Percentiles rank a stretch among this genome's conserved stretches.
These are phyloP conservation scores for Herminia tarsipennalis DNA, from an alignment of 2,888 invertebrate genomes.

Conservation along the genomic window DNA sequence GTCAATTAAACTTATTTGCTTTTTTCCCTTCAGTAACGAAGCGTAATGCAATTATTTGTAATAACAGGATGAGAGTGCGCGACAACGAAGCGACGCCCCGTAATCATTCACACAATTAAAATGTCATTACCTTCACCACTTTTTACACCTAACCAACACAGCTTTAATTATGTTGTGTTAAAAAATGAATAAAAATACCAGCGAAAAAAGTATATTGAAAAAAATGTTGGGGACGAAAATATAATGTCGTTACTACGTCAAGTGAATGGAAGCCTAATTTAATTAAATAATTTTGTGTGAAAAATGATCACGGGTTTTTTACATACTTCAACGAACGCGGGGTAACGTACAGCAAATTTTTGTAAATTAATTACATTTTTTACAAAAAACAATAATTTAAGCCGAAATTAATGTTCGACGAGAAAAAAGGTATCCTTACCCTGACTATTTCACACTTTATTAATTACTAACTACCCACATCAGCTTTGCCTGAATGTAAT, in stretches of 20 bases:
- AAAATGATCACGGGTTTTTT: too few relatives aligned
- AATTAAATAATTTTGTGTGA: slow-evolving; percentile 20
- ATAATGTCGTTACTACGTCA: too few relatives aligned
- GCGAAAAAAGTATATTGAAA: slow-evolving; percentile 42
- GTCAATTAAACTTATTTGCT: slow-evolving; percentile 82
- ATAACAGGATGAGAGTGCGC: slow-evolving; percentile 83
- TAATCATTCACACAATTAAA: slow-evolving; percentile 83
- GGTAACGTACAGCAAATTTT: not conserved
- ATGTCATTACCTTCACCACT: slow-evolving; percentile 78
- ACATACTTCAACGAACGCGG: not conserved
- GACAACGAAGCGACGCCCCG: slow-evolving; percentile 69
- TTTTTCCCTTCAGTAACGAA: slow-evolving; percentile 81
- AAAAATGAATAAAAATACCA: slow-evolving; percentile 59
- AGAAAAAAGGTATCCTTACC: too few relatives aligned
- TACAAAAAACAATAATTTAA: not conserved
- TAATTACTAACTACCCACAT: too few relatives aligned
- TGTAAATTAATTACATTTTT: not conserved
- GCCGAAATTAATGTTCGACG: too few relatives aligned
- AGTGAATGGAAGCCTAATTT: slow-evolving; percentile 4
- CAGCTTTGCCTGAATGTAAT: too few relatives aligned
- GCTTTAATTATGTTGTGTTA: slow-evolving; percentile 73
- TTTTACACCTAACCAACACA: slow-evolving; percentile 78
- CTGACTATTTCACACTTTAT: too few relatives aligned
- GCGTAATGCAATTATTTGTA: slow-evolving; percentile 84
- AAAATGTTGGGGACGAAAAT: slow-evolving; percentile 39